These are phyloP conservation scores for Thalassaphorura encarpata DNA, from an alignment of 1,140 invertebrate species.

Conservation along the genomic window DNA sequence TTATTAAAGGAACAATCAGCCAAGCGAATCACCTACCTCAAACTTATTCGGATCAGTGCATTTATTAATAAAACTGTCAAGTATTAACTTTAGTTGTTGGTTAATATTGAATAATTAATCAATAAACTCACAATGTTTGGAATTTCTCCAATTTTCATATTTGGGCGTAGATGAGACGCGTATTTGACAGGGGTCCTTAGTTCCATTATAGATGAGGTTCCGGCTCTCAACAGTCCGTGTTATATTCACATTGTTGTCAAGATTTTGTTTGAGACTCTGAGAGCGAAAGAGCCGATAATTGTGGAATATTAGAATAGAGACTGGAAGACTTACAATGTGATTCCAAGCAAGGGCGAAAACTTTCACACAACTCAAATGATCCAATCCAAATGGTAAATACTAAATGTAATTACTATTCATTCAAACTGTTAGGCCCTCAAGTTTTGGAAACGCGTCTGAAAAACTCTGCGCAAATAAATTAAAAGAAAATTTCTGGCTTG, in stretches of 20 bases:
- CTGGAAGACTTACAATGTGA: constrained; percentile 71
- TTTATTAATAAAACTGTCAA: background rate
- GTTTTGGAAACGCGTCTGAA: constrained; percentile 61
- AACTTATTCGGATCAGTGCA: constrained; percentile 24
- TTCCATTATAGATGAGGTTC: constrained; percentile 88
- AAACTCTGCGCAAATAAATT: constrained; percentile 60
- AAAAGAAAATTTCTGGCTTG: background rate
- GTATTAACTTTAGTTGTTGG: background rate
- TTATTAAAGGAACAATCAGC: background rate
- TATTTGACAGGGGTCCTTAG: constrained; percentile 72
- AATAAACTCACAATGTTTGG: constrained; percentile 3
- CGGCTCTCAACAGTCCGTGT: constrained; percentile 62
- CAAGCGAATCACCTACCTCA: no score
- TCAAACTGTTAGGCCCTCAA: constrained; percentile 73
- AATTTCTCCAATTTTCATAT: constrained; percentile 26
- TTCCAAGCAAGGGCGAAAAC: constrained; percentile 87
- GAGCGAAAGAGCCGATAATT: constrained; percentile 82
- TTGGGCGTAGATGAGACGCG: constrained; percentile 42
- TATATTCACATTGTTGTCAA: constrained; percentile 40
- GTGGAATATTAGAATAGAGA: constrained; percentile 76
- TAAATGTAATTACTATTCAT: constrained; percentile 78
- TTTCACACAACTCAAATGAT: constrained; percentile 67
- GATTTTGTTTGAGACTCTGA: constrained; percentile 89
- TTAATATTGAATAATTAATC: background rate
- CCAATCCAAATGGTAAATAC: constrained; percentile 77